Evolutionary conservation across 2,888 invertebrate species (phyloP), one percentile per base, ranked within the genome.

Genomic region (Rhagium mordax): DNA sequence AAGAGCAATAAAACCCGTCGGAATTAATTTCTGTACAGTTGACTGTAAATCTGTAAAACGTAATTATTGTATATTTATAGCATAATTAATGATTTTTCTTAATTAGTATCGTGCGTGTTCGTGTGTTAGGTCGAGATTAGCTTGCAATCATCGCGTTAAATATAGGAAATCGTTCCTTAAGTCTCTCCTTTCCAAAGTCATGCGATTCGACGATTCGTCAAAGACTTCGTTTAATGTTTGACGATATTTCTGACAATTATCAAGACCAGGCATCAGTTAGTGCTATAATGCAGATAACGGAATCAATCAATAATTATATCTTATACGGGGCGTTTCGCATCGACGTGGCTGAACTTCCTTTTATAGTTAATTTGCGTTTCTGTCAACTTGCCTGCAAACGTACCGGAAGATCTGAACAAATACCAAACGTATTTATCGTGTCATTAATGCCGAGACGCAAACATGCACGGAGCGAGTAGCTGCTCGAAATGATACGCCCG

Each of bases 21-120:
- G 47, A 51, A 65, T 67, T 75, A 66, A 74, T 71, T 72, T 55
- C 72, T 53, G 70, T 60, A 71, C 24, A 51, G 60, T 24, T 59
- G 41, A 65, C 69, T 61, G 65, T 62, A 74, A 72, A 72, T 71
- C 83, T 77, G 79, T 81, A 78, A 81, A 81, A 80, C 78, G 81
- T 82, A 84, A 85, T 85, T 84, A 83, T 84, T 80, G 80, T 81
- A 81, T 84, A 84, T 85, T 85, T 85, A 86, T 84, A 81, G 83
- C 79, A 80, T 81, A 84, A 85, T 85, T 86, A 86, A 86, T 85
- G 86, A 86, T 86, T 85, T 85, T 86, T 86, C 85, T 85, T 87
- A 86, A 87, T 87, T 87, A 86, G 85, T 82, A 82, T 82, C 84
- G 86, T 86, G 87, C 87, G 85, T 86, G 85, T 78, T 76, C 64